Conservation (phyloP, 2,888 invertebrate genomes). For the Agrypnus murinus region DNA sequence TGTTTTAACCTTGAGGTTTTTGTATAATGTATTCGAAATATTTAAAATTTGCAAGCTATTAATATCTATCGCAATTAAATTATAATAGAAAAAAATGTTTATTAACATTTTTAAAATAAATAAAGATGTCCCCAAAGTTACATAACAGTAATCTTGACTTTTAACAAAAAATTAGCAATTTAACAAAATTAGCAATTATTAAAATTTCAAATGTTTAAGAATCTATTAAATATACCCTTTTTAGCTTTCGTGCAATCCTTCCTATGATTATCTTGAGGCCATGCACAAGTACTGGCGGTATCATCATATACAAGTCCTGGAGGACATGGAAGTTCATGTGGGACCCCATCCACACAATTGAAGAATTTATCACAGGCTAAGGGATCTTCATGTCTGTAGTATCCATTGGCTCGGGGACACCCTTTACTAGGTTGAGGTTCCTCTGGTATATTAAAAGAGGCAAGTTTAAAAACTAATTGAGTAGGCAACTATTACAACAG, state of each 20-base stretch:
- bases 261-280: constrained; percentile 79
- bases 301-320: constrained; percentile 86
- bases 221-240: constrained; percentile 71
- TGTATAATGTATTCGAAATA: no score
- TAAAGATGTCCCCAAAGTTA: no score
- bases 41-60: no score
- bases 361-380: constrained; percentile 85
- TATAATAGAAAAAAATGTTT: no score
- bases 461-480: neutral
- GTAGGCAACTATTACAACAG: constrained; percentile 15
- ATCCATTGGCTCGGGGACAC: constrained; percentile 86
- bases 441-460: constrained; percentile 73
- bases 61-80: no score
- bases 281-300: constrained; percentile 82
- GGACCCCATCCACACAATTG: constrained; percentile 84
- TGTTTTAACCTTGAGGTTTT: no score
- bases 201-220: no score
- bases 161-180: no score
- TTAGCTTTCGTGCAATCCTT: constrained; percentile 73
- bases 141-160: no score
- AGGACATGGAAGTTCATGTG: constrained; percentile 81
- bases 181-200: no score
- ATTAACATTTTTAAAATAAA: no score
- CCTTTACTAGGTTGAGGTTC: constrained; percentile 82
- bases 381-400: constrained; percentile 84